Base-by-base conservation (phyloP, 2,797 vertebrate species). In the Urophycis tenuis region DNA sequence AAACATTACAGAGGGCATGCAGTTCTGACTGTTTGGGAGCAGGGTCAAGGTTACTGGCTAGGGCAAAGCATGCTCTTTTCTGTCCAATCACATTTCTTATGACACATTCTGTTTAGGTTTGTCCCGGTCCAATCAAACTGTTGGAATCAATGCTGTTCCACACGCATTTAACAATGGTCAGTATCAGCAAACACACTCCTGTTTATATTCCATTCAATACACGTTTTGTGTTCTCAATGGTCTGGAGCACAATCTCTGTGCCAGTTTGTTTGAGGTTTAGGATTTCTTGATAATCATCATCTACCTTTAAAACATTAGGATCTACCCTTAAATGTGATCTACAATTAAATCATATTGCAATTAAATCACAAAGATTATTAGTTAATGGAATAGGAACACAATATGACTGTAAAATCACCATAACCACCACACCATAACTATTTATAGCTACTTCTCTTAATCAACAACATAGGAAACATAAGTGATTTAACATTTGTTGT, bases 1-100 rank as follows among this genome's bases (percentile, higher is more conserved):
- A 74, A 49, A 83, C 53, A 33, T 71, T 79, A 77, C 75, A 80
- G 81, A 84, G 86, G 76, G 86, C 80, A 87, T 81, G 83, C 70
- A 70, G 49, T 33, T 69, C 53, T 78, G 41, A 79, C 14, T 76
- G 35, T 83, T 77, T 30, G 74, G 72, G 11, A 71, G 45, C 32
- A 71, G 2, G 34, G 53, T 10, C 60, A 29, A 72, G 76, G 70
- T 67, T 77, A 78, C 41, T 72, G 7, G 67, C 17, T 36, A 22
- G n/a, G 69, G 60, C 70, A 79, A 79, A 82, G 74, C 70, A 81
- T 75, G 75, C 25, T 69, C 74, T 29, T n/a, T 29, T 75, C n/a
- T 32, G 11, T 75, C 60, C n/a, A 11, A 29, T 69, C 12, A 7
- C 64, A 11, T 67, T 10, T 64, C 10, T 64, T n/a, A 9, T 8